Percentiles rank a stretch among this genome's conserved stretches.
These are phyloP conservation scores for Drosophila kanapiae DNA, from an alignment of 1,140 invertebrate genomes.

Conservation along the genomic window DNA sequence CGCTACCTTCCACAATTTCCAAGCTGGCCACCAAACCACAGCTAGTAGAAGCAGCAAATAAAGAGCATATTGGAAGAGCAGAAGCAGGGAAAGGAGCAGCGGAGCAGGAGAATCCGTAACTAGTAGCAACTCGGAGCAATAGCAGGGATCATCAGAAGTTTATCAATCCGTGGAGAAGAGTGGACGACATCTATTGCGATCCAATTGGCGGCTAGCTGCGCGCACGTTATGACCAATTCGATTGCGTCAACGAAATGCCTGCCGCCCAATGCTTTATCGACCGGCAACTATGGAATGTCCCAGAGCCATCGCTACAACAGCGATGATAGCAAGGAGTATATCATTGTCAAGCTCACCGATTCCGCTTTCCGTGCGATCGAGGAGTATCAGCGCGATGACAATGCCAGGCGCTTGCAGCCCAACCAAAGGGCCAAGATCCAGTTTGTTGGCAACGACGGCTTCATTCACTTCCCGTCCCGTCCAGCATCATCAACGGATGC, in stretches of 20 bases:
- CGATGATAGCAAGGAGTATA: constrained; percentile 94
- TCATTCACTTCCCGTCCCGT: constrained; percentile 81
- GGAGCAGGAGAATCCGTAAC: neutral
- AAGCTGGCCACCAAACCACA: constrained; percentile 36
- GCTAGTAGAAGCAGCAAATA: neutral
- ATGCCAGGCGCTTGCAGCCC: constrained; percentile 87
- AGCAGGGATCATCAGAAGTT: neutral
- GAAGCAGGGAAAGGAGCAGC: neutral
- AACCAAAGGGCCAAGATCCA: constrained; percentile 77
- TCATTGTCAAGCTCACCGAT: constrained; percentile 98
- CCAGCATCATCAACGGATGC: constrained; percentile 44
- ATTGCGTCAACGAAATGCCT: constrained; percentile 91
- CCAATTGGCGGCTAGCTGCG: constrained; percentile 54
- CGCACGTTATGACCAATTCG: constrained; percentile 86
- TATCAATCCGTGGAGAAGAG: neutral
- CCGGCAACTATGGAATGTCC: constrained; percentile 97
- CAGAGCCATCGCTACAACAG: constrained; percentile 91
- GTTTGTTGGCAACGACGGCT: constrained; percentile 73
- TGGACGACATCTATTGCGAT: constrained; percentile 33
- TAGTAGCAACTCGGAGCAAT: constrained; percentile 2
- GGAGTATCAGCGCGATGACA: constrained; percentile 92
- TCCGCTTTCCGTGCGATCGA: constrained; percentile 96
- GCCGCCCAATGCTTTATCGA: constrained; percentile 93
- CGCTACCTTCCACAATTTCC: constrained; percentile 26
- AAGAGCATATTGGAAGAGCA: neutral